Evolutionary conservation across 2,797 vertebrate genomes (phyloP).

Genomic region (Phalloptychus januarius): DNA sequence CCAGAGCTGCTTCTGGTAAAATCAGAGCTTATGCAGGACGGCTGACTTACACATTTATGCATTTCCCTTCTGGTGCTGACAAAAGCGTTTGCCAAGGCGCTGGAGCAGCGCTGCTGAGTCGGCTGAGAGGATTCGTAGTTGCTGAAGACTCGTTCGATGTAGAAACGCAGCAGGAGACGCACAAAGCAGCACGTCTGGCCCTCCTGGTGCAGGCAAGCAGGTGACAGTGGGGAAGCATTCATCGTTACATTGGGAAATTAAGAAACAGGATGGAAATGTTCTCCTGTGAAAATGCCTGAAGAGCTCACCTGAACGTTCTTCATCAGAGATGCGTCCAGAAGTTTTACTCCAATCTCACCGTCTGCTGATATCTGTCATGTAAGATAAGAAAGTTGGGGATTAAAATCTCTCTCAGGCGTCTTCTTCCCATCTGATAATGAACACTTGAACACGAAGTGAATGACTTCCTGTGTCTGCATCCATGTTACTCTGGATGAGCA

Average conservation of each 20-base stretch:
- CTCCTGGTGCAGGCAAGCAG: slow-evolving; percentile 52
- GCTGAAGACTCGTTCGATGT: slow-evolving; percentile 81
- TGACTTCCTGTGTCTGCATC: neutral
- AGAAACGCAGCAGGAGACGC: slow-evolving; percentile 80
- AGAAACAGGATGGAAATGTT: neutral
- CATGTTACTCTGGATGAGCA: neutral
- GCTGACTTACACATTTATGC: slow-evolving; percentile 77
- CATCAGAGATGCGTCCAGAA: slow-evolving; percentile 72
- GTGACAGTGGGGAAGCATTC: slow-evolving; percentile 13
- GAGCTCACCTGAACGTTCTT: slow-evolving; percentile 70
- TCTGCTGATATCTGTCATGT: slow-evolving; percentile 69
- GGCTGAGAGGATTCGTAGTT: slow-evolving; percentile 62
- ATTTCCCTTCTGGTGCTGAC: slow-evolving; percentile 78
- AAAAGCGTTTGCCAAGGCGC: slow-evolving; percentile 83
- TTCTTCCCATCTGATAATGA: neutral
- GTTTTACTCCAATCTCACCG: slow-evolving; percentile 62
- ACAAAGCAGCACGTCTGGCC: slow-evolving; percentile 83
- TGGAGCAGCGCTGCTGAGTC: slow-evolving; percentile 70
- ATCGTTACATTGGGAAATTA: neutral
- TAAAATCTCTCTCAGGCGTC: neutral
- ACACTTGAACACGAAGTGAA: neutral
- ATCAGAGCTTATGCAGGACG: neutral
- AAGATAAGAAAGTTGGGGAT: slow-evolving; percentile 4
- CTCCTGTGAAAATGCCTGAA: neutral
- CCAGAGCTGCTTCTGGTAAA: neutral